Conservation (phyloP, 2,797 vertebrate species). For the Micromesistius poutassou region DNA sequence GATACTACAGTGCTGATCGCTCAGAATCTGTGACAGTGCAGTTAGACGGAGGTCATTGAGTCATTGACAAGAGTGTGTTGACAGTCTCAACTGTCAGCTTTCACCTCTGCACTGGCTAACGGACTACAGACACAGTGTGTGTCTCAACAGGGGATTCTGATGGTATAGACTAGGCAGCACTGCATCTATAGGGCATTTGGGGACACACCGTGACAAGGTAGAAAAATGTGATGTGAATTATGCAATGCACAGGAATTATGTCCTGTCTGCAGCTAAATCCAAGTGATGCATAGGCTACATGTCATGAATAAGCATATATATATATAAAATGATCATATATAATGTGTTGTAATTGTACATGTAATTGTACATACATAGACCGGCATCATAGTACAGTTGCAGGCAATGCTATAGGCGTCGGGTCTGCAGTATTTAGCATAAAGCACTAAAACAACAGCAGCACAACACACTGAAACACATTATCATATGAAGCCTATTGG, state of each 20-base stretch:
- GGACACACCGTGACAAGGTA: constrained; percentile 13
- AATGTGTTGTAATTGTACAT: too few species aligned
- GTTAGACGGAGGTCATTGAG: background rate
- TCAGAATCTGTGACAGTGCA: background rate
- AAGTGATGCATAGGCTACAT: background rate
- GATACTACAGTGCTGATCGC: background rate
- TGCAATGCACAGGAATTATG: background rate
- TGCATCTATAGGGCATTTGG: constrained; percentile 20
- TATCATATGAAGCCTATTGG: background rate
- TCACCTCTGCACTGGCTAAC: constrained; percentile 9
- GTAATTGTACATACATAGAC: too few species aligned
- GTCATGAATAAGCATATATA: background rate
- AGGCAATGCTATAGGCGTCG: background rate
- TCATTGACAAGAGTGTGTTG: background rate
- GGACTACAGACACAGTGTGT: constrained; percentile 14
- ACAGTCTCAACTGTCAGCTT: background rate
- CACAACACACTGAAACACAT: background rate
- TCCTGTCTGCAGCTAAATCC: background rate
- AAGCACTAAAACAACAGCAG: background rate
- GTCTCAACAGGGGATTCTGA: constrained; percentile 19
- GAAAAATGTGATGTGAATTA: constrained; percentile 11
- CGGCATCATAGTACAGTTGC: background rate
- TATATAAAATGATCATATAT: background rate
- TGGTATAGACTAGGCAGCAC: constrained; percentile 6
- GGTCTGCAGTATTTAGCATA: constrained; percentile 16